phyloP scores from a whole-genome alignment of 2,888 invertebrate species.

The Spicauda simplicius region DNA sequence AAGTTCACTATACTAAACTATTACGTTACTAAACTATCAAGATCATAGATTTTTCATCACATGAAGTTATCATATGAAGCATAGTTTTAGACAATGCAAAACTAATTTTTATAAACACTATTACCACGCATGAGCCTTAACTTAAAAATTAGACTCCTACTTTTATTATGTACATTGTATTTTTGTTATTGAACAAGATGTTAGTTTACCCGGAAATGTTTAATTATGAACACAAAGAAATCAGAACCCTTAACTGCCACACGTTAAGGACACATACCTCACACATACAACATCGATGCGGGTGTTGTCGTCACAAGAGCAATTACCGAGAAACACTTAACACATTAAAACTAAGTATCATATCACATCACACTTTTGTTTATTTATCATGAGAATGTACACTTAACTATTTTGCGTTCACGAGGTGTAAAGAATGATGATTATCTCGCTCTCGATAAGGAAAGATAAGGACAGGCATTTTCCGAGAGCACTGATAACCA shows the following conservation, averaged over 20 bases:
- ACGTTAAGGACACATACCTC: slow-evolving; percentile 5
- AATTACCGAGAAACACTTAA: slow-evolving; percentile 6
- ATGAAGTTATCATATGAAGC: too few relatives aligned
- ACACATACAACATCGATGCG: slow-evolving; percentile 6
- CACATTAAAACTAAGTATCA: neutral
- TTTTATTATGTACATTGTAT: neutral
- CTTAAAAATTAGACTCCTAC: too few relatives aligned
- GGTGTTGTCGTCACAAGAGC: slow-evolving; percentile 5
- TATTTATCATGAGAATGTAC: slow-evolving; percentile 12
- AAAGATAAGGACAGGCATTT: slow-evolving; percentile 22
- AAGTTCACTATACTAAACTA: too few relatives aligned
- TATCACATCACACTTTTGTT: slow-evolving; percentile 14
- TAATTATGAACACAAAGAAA: slow-evolving; percentile 6
- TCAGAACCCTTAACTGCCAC: slow-evolving; percentile 1
- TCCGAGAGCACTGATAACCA: slow-evolving; percentile 21
- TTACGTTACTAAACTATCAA: too few relatives aligned
- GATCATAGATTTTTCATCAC: too few relatives aligned
- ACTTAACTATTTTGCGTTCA: slow-evolving; percentile 9
- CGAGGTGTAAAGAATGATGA: slow-evolving; percentile 6
- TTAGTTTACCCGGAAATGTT: slow-evolving; percentile 19
- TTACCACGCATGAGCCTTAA: too few relatives aligned
- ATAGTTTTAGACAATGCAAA: too few relatives aligned
- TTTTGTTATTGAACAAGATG: neutral
- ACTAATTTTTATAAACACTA: too few relatives aligned
- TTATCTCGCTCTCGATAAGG: slow-evolving; percentile 17